These are phyloP conservation scores for Syngnathoides biaculeatus DNA, from an alignment of 2,113 vertebrate species.

Conservation along the genomic window DNA sequence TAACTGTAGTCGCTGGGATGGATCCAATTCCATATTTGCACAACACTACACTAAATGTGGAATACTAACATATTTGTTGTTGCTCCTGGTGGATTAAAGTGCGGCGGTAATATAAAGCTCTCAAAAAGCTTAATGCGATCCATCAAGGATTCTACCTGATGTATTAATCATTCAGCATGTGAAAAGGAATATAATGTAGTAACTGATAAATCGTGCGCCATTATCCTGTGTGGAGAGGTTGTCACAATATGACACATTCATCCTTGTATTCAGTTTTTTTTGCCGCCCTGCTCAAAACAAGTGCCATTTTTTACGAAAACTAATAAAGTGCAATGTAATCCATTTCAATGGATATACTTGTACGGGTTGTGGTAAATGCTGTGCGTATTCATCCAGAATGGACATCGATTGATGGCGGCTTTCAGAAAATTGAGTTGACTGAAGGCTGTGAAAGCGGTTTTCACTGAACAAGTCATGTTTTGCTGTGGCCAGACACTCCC, in stretches of 20 bases:
- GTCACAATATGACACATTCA: background rate
- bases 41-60: background rate
- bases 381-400: background rate
- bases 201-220: background rate
- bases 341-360: background rate
- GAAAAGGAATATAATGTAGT: background rate
- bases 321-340: background rate
- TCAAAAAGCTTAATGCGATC: background rate
- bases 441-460: background rate
- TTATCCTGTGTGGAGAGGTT: background rate
- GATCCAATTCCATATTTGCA: background rate
- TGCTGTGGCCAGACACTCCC: slow-evolving; percentile 7
- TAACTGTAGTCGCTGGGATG: background rate
- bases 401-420: background rate
- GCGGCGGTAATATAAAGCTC: background rate
- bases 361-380: background rate
- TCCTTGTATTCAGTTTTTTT: background rate
- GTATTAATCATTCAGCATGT: background rate
- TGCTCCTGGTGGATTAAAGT: background rate
- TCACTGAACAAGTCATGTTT: background rate
- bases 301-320: background rate
- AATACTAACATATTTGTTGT: background rate
- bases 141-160: background rate
- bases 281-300: background rate
- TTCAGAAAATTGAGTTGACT: background rate